phyloP scores from a whole-genome alignment of 2,797 vertebrate genomes.

The Psittacula echo region DNA sequence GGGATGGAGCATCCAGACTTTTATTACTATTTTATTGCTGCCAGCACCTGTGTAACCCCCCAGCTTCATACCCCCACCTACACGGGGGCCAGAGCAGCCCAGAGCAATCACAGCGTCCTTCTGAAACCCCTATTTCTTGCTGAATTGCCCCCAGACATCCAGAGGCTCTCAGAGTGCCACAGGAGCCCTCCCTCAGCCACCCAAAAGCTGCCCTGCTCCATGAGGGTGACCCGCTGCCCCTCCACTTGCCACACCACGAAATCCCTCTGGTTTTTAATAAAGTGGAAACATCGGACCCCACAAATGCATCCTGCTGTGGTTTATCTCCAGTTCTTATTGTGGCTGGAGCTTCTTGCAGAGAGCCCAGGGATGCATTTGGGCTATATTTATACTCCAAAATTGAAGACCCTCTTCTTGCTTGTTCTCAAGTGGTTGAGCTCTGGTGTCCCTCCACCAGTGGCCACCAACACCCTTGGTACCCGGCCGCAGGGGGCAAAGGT shows the following conservation, averaged over 20 bases:
- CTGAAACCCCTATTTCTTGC: background rate
- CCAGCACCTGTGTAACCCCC: rapidly evolving
- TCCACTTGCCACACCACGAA: rapidly evolving
- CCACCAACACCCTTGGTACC: background rate
- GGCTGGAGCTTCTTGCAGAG: background rate
- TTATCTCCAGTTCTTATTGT: background rate
- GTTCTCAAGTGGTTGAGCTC: background rate
- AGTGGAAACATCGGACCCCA: background rate
- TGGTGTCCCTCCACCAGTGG: rapidly evolving
- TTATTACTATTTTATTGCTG: constrained; percentile 50
- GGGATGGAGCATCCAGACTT: background rate
- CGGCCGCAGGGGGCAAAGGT: background rate
- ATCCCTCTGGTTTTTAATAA: background rate
- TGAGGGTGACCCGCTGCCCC: background rate
- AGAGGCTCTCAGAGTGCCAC: background rate
- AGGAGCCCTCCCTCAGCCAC: background rate
- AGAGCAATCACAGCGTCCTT: background rate
- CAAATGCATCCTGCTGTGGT: background rate
- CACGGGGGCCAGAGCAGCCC: rapidly evolving
- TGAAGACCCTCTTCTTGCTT: background rate
- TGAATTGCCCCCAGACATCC: background rate
- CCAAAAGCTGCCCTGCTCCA: background rate
- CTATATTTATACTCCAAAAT: rapidly evolving
- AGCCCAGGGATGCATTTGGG: rapidly evolving
- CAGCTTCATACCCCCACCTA: too few species aligned